phyloP scores from a whole-genome alignment of 2,797 vertebrate species.

The Chrosomus eos region DNA sequence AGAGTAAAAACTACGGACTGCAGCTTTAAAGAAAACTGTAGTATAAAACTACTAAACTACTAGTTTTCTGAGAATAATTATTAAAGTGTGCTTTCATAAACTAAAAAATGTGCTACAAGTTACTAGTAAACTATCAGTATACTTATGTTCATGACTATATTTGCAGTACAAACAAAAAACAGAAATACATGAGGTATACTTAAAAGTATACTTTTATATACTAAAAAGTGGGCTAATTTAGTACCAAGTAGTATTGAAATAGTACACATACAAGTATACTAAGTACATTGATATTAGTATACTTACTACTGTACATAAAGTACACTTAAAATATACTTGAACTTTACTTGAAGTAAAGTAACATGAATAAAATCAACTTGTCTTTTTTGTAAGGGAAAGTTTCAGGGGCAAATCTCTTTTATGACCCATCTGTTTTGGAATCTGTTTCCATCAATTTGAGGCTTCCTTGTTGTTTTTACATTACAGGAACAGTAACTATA shows the following conservation, averaged over 20 bases:
- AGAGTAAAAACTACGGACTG: too few relatives aligned
- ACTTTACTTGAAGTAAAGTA: not conserved
- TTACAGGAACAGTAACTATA: constrained; percentile 44
- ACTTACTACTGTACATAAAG: not conserved
- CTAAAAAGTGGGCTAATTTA: too few relatives aligned
- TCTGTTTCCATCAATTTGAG: constrained; percentile 14
- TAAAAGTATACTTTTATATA: too few relatives aligned
- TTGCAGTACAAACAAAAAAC: not conserved
- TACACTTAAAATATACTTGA: not conserved
- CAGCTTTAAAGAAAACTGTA: too few relatives aligned
- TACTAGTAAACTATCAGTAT: not conserved
- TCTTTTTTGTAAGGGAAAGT: not conserved
- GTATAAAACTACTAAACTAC: too few relatives aligned
- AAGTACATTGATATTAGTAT: not conserved
- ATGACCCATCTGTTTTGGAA: constrained; percentile 24
- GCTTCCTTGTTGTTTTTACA: constrained; percentile 29
- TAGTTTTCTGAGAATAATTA: not conserved
- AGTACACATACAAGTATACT: too few relatives aligned
- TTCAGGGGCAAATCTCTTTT: constrained; percentile 2
- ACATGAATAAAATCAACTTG: not conserved
- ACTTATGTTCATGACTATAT: too few relatives aligned
- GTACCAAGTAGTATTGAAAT: too few relatives aligned
- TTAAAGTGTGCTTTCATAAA: not conserved
- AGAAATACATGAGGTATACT: too few relatives aligned
- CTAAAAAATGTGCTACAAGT: too few relatives aligned